Conservation (phyloP, 2,113 vertebrate species). For the Apus apus region DNA sequence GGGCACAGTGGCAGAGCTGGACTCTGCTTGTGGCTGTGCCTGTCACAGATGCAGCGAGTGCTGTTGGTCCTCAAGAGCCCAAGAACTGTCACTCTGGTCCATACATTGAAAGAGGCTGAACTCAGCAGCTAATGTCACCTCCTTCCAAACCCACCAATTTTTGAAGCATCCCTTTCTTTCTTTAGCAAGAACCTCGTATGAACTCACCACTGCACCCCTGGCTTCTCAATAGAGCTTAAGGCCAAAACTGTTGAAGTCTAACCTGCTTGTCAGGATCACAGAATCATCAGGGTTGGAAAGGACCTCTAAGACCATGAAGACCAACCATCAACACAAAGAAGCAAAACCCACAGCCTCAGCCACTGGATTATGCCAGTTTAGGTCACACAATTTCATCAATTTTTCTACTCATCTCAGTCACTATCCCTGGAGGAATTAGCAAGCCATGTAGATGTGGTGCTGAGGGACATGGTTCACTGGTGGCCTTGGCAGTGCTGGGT, state of each 20-base stretch:
- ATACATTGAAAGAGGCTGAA: neutral
- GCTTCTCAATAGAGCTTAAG: neutral
- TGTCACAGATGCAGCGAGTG: neutral
- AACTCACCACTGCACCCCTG: neutral
- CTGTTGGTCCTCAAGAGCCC: neutral
- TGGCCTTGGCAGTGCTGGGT: no score
- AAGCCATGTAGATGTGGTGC: no score
- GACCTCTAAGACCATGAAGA: no score
- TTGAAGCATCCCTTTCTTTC: neutral
- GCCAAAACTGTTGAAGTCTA: neutral
- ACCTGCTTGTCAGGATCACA: neutral
- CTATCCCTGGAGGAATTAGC: no score
- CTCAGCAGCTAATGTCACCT: neutral
- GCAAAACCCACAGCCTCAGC: no score
- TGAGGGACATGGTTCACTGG: no score
- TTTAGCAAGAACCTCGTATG: neutral
- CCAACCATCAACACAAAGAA: no score
- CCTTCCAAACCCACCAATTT: neutral
- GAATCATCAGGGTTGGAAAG: no score
- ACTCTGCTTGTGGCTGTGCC: neutral
- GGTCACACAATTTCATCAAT: neutral
- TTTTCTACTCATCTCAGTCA: neutral
- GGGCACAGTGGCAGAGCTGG: neutral
- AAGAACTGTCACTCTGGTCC: neutral
- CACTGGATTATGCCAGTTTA: neutral